Conservation (phyloP, 2,113 vertebrate genomes). For the Saccopteryx leptura region DNA sequence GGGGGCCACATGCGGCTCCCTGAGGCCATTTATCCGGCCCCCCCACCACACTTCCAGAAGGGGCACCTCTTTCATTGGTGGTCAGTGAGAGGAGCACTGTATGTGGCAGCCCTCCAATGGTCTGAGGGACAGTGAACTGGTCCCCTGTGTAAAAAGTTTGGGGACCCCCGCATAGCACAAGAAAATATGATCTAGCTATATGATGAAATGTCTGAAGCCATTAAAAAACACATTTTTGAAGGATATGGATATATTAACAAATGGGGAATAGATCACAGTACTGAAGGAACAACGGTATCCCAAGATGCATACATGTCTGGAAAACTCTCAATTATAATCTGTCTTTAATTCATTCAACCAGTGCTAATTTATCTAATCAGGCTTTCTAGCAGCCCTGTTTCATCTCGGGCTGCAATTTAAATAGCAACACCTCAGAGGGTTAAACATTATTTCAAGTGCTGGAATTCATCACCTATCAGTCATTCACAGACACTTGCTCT, state of each 20-base stretch:
- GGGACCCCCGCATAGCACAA: not conserved
- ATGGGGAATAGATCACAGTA: not conserved
- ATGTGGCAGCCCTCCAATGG: no score
- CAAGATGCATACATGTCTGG: not conserved
- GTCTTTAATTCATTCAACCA: not conserved
- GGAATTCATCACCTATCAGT: not conserved
- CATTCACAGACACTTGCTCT: not conserved
- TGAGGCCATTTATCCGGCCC: no score
- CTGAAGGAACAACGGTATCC: not conserved
- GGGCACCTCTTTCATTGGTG: no score
- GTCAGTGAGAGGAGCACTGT: no score
- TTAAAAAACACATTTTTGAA: constrained; percentile 27
- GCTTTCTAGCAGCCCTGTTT: not conserved
- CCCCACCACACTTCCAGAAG: no score
- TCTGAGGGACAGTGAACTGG: no score
- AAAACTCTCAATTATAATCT: not conserved
- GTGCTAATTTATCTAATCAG: not conserved
- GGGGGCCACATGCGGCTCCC: no score
- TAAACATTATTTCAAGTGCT: not conserved
- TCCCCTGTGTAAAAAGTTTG: no score
- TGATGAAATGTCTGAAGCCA: not conserved
- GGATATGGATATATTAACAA: constrained; percentile 9
- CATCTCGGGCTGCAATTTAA: not conserved
- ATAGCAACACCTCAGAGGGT: not conserved
- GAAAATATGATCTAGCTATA: not conserved